Conservation (phyloP, 2,797 vertebrate genomes). For the Acrocephalus scirpaceus region DNA sequence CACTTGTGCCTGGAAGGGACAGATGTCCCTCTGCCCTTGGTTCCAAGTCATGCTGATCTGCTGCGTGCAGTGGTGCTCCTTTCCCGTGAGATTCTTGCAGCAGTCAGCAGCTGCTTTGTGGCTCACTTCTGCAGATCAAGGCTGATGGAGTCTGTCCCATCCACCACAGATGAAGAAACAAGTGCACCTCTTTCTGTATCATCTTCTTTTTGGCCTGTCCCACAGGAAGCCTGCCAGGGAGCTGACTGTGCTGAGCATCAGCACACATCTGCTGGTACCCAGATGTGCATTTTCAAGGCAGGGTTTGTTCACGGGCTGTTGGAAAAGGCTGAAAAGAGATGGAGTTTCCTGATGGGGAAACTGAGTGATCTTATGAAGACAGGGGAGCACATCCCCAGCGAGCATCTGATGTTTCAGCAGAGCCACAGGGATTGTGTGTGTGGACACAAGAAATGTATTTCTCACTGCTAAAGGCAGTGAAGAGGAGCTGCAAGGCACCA, state of each 20-base stretch:
- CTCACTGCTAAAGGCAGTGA: not conserved
- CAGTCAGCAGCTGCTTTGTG: not conserved
- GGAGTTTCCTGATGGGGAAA: not conserved
- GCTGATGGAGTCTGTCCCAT: not conserved
- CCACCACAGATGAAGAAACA: not conserved
- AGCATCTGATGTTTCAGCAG: rapidly evolving
- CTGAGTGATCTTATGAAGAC: not conserved
- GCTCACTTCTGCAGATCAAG: not conserved
- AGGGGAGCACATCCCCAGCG: not conserved
- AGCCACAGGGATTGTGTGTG: not conserved
- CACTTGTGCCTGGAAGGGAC: not conserved
- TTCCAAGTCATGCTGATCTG: not conserved
- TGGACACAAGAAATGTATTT: rapidly evolving
- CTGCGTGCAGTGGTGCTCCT: not conserved
- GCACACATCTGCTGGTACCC: not conserved
- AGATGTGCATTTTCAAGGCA: not conserved
- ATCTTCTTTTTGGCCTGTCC: not conserved
- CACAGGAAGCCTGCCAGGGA: not conserved
- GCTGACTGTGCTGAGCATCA: not conserved
- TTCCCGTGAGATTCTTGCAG: not conserved
- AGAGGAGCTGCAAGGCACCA: not conserved
- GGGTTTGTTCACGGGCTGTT: not conserved
- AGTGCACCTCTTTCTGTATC: not conserved
- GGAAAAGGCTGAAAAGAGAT: not conserved
- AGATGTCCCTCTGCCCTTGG: not conserved